phyloP scores from a whole-genome alignment of 2,888 invertebrate species.

The Ellobium chinense region DNA sequence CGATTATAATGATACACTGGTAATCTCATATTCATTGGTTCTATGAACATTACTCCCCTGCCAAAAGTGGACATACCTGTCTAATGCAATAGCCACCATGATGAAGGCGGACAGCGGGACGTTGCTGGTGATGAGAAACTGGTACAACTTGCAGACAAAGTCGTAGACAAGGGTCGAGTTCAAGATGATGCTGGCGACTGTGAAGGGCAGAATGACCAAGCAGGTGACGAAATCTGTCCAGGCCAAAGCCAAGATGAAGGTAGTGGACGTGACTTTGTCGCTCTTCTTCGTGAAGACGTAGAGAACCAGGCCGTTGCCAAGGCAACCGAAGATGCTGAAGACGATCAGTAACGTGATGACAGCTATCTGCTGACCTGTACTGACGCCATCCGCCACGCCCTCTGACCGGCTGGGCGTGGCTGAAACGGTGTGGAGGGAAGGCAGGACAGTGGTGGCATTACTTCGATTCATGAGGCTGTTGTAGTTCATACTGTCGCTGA shows the following conservation, averaged over 20 bases:
- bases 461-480: not conserved
- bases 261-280: conserved; percentile 67
- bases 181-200: conserved; percentile 43
- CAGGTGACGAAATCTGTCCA: conserved; percentile 56
- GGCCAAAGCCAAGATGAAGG: conserved; percentile 64
- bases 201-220: conserved; percentile 53
- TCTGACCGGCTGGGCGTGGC: not conserved
- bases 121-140: conserved; percentile 73
- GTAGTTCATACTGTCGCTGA: not conserved
- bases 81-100: conserved; percentile 75
- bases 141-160: conserved; percentile 70
- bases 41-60: no score
- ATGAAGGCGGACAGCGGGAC: conserved; percentile 75
- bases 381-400: not conserved
- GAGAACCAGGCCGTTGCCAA: conserved; percentile 74
- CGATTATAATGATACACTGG: no score
- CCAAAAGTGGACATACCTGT: conserved; percentile 56
- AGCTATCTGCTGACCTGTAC: conserved; percentile 33
- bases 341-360: conserved; percentile 67
- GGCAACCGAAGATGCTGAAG: conserved; percentile 70
- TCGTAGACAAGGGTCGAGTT: conserved; percentile 61
- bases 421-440: not conserved
- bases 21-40: no score
- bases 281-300: conserved; percentile 72
- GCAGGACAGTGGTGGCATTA: not conserved